Evolutionary conservation across 2,797 vertebrate species (phyloP).

Genomic region (Lepidocolaptes lacrymiger): DNA sequence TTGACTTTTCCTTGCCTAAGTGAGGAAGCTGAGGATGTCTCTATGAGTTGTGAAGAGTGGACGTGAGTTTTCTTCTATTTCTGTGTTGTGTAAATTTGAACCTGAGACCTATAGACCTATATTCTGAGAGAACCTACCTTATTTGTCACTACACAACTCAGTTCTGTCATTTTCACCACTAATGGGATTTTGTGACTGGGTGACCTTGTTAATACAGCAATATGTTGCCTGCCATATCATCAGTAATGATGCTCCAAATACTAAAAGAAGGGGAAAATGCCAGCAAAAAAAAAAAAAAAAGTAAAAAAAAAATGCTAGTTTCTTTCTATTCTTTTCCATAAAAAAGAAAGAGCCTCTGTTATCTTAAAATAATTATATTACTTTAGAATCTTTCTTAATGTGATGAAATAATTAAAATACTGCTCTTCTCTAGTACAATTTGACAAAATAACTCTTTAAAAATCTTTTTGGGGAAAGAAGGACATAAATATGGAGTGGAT

Average conservation of each 20-base stretch:
- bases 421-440: not conserved
- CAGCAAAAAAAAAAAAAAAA: not conserved
- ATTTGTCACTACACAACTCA: conserved; percentile 59
- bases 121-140: conserved; percentile 29
- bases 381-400: conserved; percentile 25
- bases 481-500: not conserved
- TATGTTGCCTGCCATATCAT: conserved; percentile 63
- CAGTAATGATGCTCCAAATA: conserved; percentile 54
- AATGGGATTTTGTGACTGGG: conserved; percentile 73
- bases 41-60: not conserved
- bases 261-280: conserved; percentile 33
- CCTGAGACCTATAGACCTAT: not conserved
- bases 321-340: conserved; percentile 43
- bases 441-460: conserved; percentile 26
- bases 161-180: conserved; percentile 69
- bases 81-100: conserved; percentile 41
- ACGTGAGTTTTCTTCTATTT: not conserved
- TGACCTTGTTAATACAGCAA: conserved; percentile 73
- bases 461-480: not conserved
- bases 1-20: not conserved
- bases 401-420: conserved; percentile 33
- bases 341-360: conserved; percentile 47
- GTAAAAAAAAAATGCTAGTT: not conserved
- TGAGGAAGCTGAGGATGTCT: not conserved
- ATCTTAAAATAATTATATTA: conserved; percentile 18